A percentile compares a stretch with the other conserved stretches of the same genome.
Conservation (phyloP, 2,888 invertebrate genomes). For the Orthonychiurus folsomi region DNA sequence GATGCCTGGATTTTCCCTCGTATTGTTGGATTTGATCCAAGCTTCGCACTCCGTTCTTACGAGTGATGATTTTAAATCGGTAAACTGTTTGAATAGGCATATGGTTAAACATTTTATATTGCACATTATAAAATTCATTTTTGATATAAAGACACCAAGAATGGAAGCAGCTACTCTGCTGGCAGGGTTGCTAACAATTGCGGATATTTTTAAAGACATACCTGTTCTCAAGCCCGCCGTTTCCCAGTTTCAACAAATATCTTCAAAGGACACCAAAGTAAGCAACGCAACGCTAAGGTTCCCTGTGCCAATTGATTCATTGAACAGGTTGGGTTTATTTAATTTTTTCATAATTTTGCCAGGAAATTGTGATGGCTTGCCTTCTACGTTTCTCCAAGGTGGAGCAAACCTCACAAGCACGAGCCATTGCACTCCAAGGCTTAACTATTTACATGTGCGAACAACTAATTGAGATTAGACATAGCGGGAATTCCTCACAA, state of each 20-base stretch:
- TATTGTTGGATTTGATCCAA: slow-evolving; percentile 79
- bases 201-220: slow-evolving; percentile 58
- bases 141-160: slow-evolving; percentile 59
- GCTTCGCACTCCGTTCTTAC: slow-evolving; percentile 80
- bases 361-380: slow-evolving; percentile 82
- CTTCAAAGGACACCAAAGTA: slow-evolving; percentile 70
- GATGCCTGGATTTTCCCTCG: slow-evolving; percentile 76
- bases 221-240: slow-evolving; percentile 61
- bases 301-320: too few relatives aligned
- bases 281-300: too few relatives aligned
- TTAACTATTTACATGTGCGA: slow-evolving; percentile 66
- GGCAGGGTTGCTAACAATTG: slow-evolving; percentile 74
- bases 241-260: slow-evolving; percentile 50
- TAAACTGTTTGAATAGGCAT: slow-evolving; percentile 41
- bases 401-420: slow-evolving; percentile 59
- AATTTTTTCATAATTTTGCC: slow-evolving; percentile 39
- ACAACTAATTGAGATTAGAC: slow-evolving; percentile 50
- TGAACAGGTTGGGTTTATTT: not conserved
- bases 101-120: not conserved
- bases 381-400: slow-evolving; percentile 76
- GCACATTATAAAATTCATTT: not conserved
- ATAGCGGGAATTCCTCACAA: slow-evolving; percentile 35
- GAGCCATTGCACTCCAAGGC: slow-evolving; percentile 79
- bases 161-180: slow-evolving; percentile 84
- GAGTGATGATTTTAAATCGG: slow-evolving; percentile 59